Conservation (phyloP, 2,113 vertebrate genomes). For the Typhlomys cinereus region DNA sequence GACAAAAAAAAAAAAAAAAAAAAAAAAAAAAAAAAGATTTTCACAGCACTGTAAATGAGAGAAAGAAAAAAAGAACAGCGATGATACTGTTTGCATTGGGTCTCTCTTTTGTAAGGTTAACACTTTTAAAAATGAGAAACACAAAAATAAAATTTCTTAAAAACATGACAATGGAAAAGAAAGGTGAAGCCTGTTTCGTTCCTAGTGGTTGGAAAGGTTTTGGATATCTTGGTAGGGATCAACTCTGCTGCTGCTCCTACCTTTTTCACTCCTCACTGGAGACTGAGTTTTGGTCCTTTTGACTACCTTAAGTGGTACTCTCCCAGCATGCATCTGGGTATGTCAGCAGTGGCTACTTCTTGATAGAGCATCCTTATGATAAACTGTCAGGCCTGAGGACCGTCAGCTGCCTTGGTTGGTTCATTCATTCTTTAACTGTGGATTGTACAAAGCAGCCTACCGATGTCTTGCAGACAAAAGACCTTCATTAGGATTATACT, state of each 20-base stretch:
- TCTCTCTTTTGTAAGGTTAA: conserved; percentile 38
- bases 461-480: neutral
- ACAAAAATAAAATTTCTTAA: neutral
- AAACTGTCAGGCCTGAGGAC: neutral
- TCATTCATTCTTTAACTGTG: conserved; percentile 11
- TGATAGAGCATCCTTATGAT: neutral
- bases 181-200: neutral
- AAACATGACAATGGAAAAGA: conserved; percentile 6
- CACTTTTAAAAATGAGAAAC: conserved; percentile 4
- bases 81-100: neutral
- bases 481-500: conserved; percentile 7
- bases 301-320: neutral
- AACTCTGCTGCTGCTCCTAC: neutral
- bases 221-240: neutral
- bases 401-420: neutral
- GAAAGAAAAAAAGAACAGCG: conserved; percentile 41
- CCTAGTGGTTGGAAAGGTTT: neutral
- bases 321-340: neutral
- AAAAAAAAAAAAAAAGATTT: neutral
- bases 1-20: neutral
- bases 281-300: neutral
- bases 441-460: neutral
- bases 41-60: conserved; percentile 7
- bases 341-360: neutral
- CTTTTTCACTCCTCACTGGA: neutral